Evolutionary conservation across 2,113 vertebrate species (phyloP).

Genomic region (Hemichromis elongatus): DNA sequence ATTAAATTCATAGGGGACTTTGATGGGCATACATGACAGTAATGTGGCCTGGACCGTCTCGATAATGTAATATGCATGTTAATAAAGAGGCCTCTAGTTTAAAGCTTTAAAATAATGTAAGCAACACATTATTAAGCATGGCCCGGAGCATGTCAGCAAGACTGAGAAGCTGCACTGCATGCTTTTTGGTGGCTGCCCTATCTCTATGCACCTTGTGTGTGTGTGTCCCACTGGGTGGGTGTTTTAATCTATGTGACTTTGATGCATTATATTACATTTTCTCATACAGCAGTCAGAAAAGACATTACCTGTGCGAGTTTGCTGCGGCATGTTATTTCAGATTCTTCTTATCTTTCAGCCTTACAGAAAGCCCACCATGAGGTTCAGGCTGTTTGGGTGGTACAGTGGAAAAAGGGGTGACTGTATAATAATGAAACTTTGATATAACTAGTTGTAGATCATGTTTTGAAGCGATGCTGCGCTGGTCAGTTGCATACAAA

Average conservation of each 20-base stretch:
- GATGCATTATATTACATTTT: slow-evolving; percentile 22
- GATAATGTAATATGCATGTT: slow-evolving; percentile 52
- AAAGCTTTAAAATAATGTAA: slow-evolving; percentile 53
- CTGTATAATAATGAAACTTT: slow-evolving; percentile 36
- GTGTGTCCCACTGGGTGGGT: slow-evolving; percentile 14
- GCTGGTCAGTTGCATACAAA: neutral
- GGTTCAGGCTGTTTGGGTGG: neutral
- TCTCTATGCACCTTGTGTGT: neutral
- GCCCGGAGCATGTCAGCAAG: slow-evolving; percentile 1
- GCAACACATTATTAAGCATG: slow-evolving; percentile 45
- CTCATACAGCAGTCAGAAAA: slow-evolving; percentile 1
- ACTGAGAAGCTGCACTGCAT: slow-evolving; percentile 26
- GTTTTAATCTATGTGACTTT: slow-evolving; percentile 40
- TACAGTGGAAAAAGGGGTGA: neutral
- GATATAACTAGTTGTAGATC: slow-evolving; percentile 11
- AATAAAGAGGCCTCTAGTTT: slow-evolving; percentile 41
- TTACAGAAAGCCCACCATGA: neutral
- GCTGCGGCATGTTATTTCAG: neutral
- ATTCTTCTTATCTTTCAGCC: slow-evolving; percentile 26
- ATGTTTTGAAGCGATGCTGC: neutral
- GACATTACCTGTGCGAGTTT: slow-evolving; percentile 1
- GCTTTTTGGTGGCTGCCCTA: slow-evolving; percentile 1
- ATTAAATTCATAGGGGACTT: slow-evolving; percentile 24
- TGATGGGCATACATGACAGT: slow-evolving; percentile 24
- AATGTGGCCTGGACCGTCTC: slow-evolving; percentile 25